Conservation (phyloP, 2,113 vertebrate species). For the Corythornis cristatus region DNA sequence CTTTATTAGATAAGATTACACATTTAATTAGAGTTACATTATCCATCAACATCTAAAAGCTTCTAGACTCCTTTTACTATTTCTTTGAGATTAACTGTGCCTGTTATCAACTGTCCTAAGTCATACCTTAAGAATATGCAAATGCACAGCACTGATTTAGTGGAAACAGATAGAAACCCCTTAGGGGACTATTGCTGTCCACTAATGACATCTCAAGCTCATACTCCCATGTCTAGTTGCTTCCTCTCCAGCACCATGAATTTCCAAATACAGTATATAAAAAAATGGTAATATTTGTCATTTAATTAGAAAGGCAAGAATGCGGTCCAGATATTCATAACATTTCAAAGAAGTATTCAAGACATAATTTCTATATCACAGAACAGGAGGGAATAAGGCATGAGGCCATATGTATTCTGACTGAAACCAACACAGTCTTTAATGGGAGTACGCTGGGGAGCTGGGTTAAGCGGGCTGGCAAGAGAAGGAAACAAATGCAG, state of each 20-base stretch:
- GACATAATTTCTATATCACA: neutral
- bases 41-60: neutral
- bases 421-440: neutral
- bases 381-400: neutral
- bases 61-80: neutral
- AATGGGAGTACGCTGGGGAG: neutral
- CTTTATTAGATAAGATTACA: neutral
- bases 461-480: neutral
- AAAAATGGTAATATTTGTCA: accelerated
- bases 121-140: neutral
- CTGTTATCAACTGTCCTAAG: neutral
- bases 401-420: neutral
- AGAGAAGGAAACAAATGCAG: conserved; percentile 15
- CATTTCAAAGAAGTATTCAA: neutral
- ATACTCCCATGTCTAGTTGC: neutral
- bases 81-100: neutral
- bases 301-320: neutral
- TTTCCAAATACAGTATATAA: neutral
- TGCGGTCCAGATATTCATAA: neutral
- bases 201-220: neutral
- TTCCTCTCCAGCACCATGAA: neutral
- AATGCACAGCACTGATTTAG: neutral
- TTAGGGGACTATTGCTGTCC: neutral
- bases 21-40: neutral
- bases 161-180: neutral